Conservation (phyloP, 2,113 vertebrate species). For the Struthidea cinerea region DNA sequence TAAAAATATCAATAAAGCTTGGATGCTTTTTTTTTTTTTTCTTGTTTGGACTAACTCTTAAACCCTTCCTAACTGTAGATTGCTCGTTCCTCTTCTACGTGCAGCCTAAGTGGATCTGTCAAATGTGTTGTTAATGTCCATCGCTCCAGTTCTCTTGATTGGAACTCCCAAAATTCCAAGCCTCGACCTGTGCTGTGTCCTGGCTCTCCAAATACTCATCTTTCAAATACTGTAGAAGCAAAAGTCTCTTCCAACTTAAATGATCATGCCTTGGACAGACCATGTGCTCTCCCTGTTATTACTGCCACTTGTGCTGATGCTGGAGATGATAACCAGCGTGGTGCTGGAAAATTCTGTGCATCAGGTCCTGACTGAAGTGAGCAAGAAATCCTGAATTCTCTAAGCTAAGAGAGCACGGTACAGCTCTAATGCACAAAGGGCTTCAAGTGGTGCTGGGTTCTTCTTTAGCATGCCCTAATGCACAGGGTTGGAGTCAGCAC, state of each 20-base stretch:
- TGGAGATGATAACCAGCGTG: constrained; percentile 5
- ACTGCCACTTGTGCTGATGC: constrained; percentile 39
- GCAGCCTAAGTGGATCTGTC: constrained; percentile 76
- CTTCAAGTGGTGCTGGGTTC: not conserved
- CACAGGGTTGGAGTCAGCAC: not conserved
- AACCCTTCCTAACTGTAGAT: constrained; percentile 75
- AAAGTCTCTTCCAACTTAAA: constrained; percentile 16
- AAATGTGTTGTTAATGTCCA: constrained; percentile 73
- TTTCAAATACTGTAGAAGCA: constrained; percentile 47
- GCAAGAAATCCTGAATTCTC: not conserved
- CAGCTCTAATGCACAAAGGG: not conserved
- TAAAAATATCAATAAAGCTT: not conserved
- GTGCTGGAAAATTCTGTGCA: constrained; percentile 5
- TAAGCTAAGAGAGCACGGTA: not conserved
- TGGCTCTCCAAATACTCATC: constrained; percentile 51
- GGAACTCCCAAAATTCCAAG: constrained; percentile 64
- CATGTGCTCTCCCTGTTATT: not conserved
- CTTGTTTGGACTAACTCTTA: constrained; percentile 47
- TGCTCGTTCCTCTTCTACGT: constrained; percentile 75
- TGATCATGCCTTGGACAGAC: not conserved
- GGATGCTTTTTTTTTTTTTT: not conserved
- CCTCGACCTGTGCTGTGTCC: constrained; percentile 66
- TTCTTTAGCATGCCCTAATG: not conserved
- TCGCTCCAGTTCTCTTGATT: constrained; percentile 79
- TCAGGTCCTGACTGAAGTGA: constrained; percentile 51